Evolutionary conservation across 2,113 vertebrate genomes (phyloP), one percentile per base, ranked within the genome.

Genomic region (Colinus virginianus): DNA sequence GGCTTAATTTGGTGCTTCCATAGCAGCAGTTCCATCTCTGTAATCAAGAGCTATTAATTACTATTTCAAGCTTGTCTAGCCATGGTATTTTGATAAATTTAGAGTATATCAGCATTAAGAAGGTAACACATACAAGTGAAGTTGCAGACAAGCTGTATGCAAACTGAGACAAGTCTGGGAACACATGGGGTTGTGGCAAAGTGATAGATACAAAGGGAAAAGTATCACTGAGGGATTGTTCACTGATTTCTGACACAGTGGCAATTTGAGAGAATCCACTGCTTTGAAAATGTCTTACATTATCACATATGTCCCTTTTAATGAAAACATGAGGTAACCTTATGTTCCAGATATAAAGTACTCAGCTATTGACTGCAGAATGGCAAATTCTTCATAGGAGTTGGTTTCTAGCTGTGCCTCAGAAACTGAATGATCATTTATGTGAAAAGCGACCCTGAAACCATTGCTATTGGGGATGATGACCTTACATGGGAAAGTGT

Each of bases 401-500:
- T 14, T 70, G 15, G 6, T 87, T 93, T 94, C 46, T 79, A 67
- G 32, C 28, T 84, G 20, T n/a, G 75, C 45, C 88, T 88, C 69
- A 84, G 80, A 92, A 91, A 67, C 14, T 8, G 49, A 76, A 90
- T 69, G 58, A 42, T 90, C 86, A 78, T 81, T 90, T 93, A 58
- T 81, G 66, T 58, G 55, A 58, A 95, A 81, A 90, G 62, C 84
- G 74, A 88, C 74, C 51, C 70, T 72, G n/a, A 92, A 92, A 87
- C 19, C 46, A 66, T 38, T 72, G 66, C 66, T 84, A n/a, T 70
- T 58, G 70, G 84, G 62, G 42, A 81, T 43, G 43, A 42, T 78
- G 78, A 92, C 70, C 32, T 92, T 85, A 64, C 1, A 5, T 67
- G 68, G 63, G 67, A 71, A 91, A 88, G 55, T 36, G 79, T 90